Evolutionary conservation across 1,140 invertebrate species (phyloP).

Genomic region (Penaeus japonicus): DNA sequence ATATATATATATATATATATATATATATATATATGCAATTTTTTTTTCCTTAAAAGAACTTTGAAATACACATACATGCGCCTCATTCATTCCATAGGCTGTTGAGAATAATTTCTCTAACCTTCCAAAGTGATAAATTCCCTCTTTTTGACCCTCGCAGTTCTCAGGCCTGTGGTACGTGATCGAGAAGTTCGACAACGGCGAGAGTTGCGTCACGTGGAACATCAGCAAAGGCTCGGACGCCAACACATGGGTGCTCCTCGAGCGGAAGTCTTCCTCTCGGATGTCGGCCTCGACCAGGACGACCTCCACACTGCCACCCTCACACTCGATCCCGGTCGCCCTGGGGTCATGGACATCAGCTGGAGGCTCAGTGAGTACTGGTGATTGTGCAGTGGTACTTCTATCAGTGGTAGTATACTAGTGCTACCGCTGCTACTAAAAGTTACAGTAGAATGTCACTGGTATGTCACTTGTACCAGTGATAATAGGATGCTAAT

Average conservation of each 20-base stretch:
- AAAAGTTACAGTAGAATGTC: too few relatives aligned
- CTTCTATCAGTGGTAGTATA: too few relatives aligned
- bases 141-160: slow-evolving; percentile 67
- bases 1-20: too few relatives aligned
- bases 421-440: too few relatives aligned
- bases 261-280: slow-evolving; percentile 75
- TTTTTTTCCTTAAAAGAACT: too few relatives aligned
- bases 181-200: slow-evolving; percentile 83
- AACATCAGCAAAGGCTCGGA: slow-evolving; percentile 73
- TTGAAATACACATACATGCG: too few relatives aligned
- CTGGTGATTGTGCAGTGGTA: neutral
- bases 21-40: neutral
- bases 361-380: slow-evolving; percentile 82
- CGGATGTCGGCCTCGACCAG: slow-evolving; percentile 21
- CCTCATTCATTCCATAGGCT: neutral
- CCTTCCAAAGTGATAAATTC: neutral
- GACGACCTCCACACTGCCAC: slow-evolving; percentile 75
- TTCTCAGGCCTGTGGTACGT: slow-evolving; percentile 83
- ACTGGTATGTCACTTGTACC: too few relatives aligned
- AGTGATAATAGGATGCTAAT: too few relatives aligned
- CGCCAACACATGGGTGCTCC: slow-evolving; percentile 72
- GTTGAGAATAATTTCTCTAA: too few relatives aligned
- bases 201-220: slow-evolving; percentile 79
- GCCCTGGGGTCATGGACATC: slow-evolving; percentile 76
- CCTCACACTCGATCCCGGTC: slow-evolving; percentile 71